Evolutionary conservation across 2,113 vertebrate species (phyloP).

Genomic region (Corydoras maculifer): DNA sequence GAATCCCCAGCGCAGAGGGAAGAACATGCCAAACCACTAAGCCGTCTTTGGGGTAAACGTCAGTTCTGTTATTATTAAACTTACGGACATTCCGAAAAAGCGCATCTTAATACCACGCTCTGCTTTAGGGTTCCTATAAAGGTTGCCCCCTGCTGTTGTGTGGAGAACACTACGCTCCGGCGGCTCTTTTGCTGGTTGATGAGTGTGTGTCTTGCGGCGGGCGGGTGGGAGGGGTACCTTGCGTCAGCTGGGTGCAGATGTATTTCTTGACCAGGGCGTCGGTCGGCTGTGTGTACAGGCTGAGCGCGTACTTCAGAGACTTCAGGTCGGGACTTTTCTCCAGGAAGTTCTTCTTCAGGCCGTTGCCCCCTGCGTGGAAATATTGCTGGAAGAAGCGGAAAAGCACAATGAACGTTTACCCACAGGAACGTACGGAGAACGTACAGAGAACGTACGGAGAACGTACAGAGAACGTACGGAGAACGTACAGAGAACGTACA

Average conservation of each 20-base stretch:
- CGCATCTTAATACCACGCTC: no score
- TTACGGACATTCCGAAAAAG: no score
- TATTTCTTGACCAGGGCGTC: conserved; percentile 97
- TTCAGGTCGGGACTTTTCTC: conserved; percentile 93
- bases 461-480: no score
- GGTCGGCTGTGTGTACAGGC: conserved; percentile 95
- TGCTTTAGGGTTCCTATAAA: no score
- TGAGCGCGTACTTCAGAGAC: conserved; percentile 91
- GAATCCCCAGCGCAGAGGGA: no score
- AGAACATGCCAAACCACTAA: no score
- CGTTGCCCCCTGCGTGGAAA: conserved; percentile 96
- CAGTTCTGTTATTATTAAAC: no score
- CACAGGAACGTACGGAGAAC: not conserved
- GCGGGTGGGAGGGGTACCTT: conserved; percentile 67
- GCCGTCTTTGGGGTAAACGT: no score
- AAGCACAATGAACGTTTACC: not conserved
- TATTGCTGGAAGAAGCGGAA: conserved; percentile 78
- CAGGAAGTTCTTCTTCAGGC: conserved; percentile 93
- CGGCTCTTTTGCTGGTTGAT: not conserved
- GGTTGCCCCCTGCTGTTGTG: no score
- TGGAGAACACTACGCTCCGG: no score
- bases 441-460: no score
- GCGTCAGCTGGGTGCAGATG: conserved; percentile 88
- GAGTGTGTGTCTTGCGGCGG: conserved; percentile 23
- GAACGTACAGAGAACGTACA: no score